Evolutionary conservation across 2,888 invertebrate species (phyloP), one percentile per base, ranked within the genome.

Genomic region (Auanema sp.): DNA sequence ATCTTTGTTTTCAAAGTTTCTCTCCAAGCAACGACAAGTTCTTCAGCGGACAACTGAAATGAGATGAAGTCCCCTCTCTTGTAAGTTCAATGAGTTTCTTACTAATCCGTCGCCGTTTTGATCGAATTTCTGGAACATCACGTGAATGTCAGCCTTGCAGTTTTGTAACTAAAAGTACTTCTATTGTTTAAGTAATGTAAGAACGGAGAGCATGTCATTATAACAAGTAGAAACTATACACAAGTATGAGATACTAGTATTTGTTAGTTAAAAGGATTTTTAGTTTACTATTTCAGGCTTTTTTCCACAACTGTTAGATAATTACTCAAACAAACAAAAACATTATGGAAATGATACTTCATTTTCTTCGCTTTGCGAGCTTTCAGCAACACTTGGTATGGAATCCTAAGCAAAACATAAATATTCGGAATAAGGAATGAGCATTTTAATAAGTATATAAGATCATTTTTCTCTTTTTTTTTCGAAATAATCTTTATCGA

Each of bases 1-100:
- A 73, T 67, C 50, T 74, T 74, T n/a, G 69, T 72, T 8, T 72
- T 69, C n/a, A 76, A 64, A 1, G 73, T 74, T 58, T 76, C 72
- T 33, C 72, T 68, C 76, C 76, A 76, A 14, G 76, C 70, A n/a
- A 76, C 69, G 1, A 76, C 73, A 24, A 76, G 60, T 49, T 76
- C 76, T 58, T 76, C 76, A 1, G 76, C 76, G 1, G 76, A 72
- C 10, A 76, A 57, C 76, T 76, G 59, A 43, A 75, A 51, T 23
- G 47, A 44, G 41, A 25, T 40, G 23, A 23, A 23, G 5, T 4
- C 18, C n/a, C 52, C 18, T 23, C n/a, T 2, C 11, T 23, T 52
- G 21, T 21, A 14, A 23, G 23, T 23, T 16, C 16, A 16, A 52
- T 52, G 21, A 21, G 23, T 18, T 21, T 14, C 71, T 65, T 50